These are phyloP conservation scores for Azemiops feae DNA, from an alignment of 2,113 vertebrate species.

Conservation along the genomic window DNA sequence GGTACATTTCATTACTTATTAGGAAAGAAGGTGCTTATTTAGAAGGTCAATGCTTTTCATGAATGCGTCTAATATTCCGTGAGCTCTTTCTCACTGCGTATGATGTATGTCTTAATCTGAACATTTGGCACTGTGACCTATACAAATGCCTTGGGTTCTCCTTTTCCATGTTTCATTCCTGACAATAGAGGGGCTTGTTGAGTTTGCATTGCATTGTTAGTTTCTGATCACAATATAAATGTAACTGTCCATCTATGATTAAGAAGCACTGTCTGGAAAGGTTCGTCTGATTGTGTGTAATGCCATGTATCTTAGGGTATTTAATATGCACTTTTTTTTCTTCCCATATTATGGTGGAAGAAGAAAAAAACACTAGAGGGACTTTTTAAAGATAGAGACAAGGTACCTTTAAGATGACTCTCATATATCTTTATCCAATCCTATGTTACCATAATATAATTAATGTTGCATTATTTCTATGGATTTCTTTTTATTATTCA, in stretches of 20 bases:
- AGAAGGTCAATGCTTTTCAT: slow-evolving; percentile 22
- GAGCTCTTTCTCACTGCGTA: not conserved
- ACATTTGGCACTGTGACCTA: slow-evolving; percentile 27
- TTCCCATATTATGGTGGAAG: not conserved
- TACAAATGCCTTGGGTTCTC: not conserved
- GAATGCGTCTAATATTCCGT: slow-evolving; percentile 21
- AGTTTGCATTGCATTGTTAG: not conserved
- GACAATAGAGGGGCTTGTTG: not conserved
- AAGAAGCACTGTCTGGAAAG: not conserved
- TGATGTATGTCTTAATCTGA: slow-evolving; percentile 10
- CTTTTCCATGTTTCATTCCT: slow-evolving; percentile 7
- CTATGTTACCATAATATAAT: not conserved
- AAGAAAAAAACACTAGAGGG: not conserved
- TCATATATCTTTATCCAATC: not conserved
- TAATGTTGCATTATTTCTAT: not conserved
- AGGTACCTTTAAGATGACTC: not conserved
- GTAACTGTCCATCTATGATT: not conserved
- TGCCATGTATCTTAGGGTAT: not conserved
- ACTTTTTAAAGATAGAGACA: not conserved
- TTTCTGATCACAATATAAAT: not conserved
- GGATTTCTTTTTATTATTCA: not conserved
- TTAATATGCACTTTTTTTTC: not conserved
- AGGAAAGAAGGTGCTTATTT: slow-evolving; percentile 5
- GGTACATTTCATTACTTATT: slow-evolving; percentile 30
- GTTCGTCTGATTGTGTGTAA: not conserved